Base-by-base conservation (phyloP, 2,888 invertebrate genomes). In the Stomorhina lunata region DNA sequence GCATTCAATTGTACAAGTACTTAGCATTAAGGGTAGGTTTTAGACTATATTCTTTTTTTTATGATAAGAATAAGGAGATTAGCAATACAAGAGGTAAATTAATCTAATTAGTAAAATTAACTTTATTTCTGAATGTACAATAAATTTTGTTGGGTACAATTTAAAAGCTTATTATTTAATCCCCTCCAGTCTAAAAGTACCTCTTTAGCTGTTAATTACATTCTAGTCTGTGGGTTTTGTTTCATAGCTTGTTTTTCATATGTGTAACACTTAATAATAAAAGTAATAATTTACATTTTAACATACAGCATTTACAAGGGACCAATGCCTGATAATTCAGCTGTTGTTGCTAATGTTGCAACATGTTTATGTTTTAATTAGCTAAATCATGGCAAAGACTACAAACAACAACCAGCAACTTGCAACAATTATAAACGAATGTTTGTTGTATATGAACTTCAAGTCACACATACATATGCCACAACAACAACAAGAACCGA, bases 311-410 rank as follows among this genome's bases (percentile, higher is more conserved):
- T 61, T n/a, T 72, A 55, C 57, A 78, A 43, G n/a, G 65, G 71
- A 53, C 59, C 2, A 68, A 53, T 68, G 45, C 32, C 45, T 53
- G 65, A 43, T 71, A 78, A 78, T 65, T 48, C 22, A 27, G n/a
- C 29, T 43, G 55, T 4, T 61, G 32, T 15, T 59, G 59, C 45
- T 48, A 29, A 22, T 43, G 40, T 82, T 79, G 63, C 69, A 82
- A 71, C 75, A 82, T 82, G 79, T 75, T 82, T 82, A 82, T 79
- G 82, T 82, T 82, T 82, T 82, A 82, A 79, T 82, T 82, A 82
- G 82, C 79, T 79, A 82, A 82, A 78, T 78, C 69, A 69, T 79
- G 75, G 48, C 65, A 79, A 69, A 78, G 73, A 78, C 73, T 68
- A 61, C 61, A 61, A 69, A 50, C 68, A 50, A n/a, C n/a, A n/a